phyloP scores from a whole-genome alignment of 2,113 vertebrate genomes.

The Chascanopsetta lugubris region DNA sequence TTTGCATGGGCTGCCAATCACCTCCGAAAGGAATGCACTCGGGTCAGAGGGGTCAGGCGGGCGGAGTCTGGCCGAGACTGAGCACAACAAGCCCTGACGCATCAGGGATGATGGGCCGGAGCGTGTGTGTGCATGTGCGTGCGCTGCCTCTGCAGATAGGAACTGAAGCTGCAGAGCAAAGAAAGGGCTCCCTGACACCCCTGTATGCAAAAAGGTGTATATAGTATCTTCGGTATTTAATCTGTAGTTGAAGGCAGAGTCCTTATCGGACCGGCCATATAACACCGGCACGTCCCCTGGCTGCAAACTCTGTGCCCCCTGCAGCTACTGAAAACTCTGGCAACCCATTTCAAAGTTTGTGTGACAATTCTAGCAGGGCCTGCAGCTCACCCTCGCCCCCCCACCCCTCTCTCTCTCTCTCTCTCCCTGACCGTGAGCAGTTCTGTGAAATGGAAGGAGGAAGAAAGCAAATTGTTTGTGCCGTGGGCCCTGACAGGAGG shows the following conservation, averaged over 20 bases:
- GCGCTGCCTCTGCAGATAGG: conserved; percentile 17
- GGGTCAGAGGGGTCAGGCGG: conserved; percentile 81
- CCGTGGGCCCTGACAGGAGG: conserved; percentile 78
- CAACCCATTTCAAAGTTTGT: conserved; percentile 62
- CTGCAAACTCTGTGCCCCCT: conserved; percentile 46
- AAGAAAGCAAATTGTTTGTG: conserved; percentile 81
- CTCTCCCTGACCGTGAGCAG: conserved; percentile 59
- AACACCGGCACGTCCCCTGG: conserved; percentile 22
- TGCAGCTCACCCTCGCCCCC: conserved; percentile 64
- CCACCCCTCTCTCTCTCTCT: conserved; percentile 49
- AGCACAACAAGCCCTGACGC: conserved; percentile 79
- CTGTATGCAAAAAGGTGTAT: conserved; percentile 18
- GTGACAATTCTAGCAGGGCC: conserved; percentile 56
- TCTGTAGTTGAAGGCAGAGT: not conserved
- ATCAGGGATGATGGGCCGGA: conserved; percentile 64
- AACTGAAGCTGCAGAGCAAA: conserved; percentile 44
- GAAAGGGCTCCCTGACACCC: conserved; percentile 21
- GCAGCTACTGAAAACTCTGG: conserved; percentile 36
- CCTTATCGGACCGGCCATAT: conserved; percentile 25
- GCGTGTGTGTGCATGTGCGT: conserved; percentile 19
- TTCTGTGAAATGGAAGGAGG: conserved; percentile 75
- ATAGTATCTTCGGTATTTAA: conserved; percentile 14
- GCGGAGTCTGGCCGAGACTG: conserved; percentile 77
- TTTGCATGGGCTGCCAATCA: conserved; percentile 89
- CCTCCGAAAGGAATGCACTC: conserved; percentile 82